phyloP scores from a whole-genome alignment of 2,888 invertebrate species.

The Orchestes rusci region DNA sequence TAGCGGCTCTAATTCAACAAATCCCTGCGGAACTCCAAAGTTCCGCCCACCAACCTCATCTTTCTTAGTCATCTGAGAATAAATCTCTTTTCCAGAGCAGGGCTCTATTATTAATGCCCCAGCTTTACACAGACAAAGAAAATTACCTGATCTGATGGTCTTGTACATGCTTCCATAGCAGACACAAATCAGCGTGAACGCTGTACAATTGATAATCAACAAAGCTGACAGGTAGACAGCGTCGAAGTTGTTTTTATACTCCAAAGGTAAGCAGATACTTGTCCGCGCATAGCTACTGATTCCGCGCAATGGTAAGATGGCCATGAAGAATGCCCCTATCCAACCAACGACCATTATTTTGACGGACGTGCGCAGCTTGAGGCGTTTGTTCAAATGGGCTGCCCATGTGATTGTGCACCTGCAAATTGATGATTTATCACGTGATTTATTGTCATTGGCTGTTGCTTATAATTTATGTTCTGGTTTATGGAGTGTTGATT shows the following conservation, averaged over 20 bases:
- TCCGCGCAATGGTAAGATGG: slow-evolving; percentile 54
- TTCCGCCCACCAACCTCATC: too few relatives aligned
- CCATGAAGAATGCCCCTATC: slow-evolving; percentile 51
- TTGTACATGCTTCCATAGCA: slow-evolving; percentile 59
- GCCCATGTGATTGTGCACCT: slow-evolving; percentile 51
- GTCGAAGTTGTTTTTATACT: slow-evolving; percentile 48
- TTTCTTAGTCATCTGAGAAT: too few relatives aligned
- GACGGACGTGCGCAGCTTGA: slow-evolving; percentile 51
- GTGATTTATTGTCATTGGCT: too few relatives aligned
- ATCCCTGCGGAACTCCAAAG: too few relatives aligned
- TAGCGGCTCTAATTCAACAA: too few relatives aligned
- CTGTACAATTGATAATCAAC: slow-evolving; percentile 53
- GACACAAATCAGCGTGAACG: slow-evolving; percentile 55
- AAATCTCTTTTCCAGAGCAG: too few relatives aligned
- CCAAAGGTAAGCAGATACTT: slow-evolving; percentile 61
- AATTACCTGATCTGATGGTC: slow-evolving; percentile 45
- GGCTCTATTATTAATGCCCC: too few relatives aligned
- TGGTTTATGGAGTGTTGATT: too few relatives aligned
- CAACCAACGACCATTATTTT: slow-evolving; percentile 55
- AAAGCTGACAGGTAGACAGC: slow-evolving; percentile 51
- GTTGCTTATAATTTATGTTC: too few relatives aligned
- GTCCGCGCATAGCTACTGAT: slow-evolving; percentile 59
- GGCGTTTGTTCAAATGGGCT: slow-evolving; percentile 54
- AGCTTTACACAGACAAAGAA: too few relatives aligned
- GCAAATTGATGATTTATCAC: slow-evolving; percentile 2